Conservation (phyloP, 2,113 vertebrate genomes). For the Craseonycteris thonglongyai region DNA sequence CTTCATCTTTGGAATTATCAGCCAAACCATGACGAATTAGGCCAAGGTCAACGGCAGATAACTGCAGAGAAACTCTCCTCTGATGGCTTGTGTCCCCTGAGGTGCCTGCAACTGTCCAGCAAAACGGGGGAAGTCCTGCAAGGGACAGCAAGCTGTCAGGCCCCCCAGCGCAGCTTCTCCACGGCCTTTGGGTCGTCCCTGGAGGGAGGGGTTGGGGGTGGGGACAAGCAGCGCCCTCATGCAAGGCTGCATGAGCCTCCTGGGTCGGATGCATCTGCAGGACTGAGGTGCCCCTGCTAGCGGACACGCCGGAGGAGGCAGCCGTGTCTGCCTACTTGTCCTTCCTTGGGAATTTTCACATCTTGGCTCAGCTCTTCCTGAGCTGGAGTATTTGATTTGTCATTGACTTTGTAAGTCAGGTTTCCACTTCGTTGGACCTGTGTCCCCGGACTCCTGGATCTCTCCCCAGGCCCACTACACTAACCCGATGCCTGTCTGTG, state of each 20-base stretch:
- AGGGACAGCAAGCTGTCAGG: neutral
- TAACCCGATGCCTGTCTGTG: neutral
- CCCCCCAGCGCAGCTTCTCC: neutral
- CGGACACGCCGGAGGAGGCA: neutral
- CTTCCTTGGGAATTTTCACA: neutral
- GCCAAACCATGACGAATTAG: slow-evolving; percentile 25
- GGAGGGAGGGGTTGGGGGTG: neutral
- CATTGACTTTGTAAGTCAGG: neutral
- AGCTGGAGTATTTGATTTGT: neutral
- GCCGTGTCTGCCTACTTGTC: neutral
- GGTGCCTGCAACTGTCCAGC: neutral
- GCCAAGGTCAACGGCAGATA: slow-evolving; percentile 6
- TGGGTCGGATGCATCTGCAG: neutral
- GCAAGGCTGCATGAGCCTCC: neutral
- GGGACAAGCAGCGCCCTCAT: neutral
- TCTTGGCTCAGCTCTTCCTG: neutral
- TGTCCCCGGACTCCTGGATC: neutral
- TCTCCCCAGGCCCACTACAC: neutral
- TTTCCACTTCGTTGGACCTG: neutral
- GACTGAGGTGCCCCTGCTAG: neutral
- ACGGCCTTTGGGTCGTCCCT: neutral
- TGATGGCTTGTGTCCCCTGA: neutral
- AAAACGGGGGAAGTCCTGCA: neutral
- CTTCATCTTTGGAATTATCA: slow-evolving; percentile 10
- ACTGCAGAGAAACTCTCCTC: neutral